phyloP scores from a whole-genome alignment of 1,140 invertebrate species.

The Trachymyrmex cornetzi region DNA sequence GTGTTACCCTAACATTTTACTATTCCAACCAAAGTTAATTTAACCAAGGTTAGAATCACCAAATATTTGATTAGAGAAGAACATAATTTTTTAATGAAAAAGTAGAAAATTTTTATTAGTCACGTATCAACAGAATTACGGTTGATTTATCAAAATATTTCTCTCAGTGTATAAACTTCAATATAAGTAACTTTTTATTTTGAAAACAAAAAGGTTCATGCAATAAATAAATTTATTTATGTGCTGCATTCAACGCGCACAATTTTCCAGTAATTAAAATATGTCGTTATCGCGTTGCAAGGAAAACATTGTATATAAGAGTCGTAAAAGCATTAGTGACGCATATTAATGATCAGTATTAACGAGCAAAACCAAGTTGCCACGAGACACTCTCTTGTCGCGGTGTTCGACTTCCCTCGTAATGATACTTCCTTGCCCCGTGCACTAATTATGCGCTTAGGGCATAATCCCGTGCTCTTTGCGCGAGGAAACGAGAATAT shows the following conservation, averaged over 20 bases:
- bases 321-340: slow-evolving; percentile 21
- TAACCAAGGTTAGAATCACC: too few relatives aligned
- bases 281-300: neutral
- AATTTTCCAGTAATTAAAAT: slow-evolving; percentile 32
- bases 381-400: slow-evolving; percentile 43
- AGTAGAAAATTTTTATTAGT: too few relatives aligned
- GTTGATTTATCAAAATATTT: too few relatives aligned
- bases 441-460: slow-evolving; percentile 59
- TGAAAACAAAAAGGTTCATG: neutral
- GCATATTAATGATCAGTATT: slow-evolving; percentile 54
- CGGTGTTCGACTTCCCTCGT: slow-evolving; percentile 50
- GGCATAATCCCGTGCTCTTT: slow-evolving; percentile 50
- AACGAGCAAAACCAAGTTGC: slow-evolving; percentile 48
- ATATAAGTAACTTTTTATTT: slow-evolving; percentile 5
- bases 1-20: too few relatives aligned
- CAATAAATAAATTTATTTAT: neutral
- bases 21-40: too few relatives aligned
- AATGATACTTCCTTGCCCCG: slow-evolving; percentile 52
- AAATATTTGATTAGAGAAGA: too few relatives aligned
- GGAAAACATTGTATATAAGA: slow-evolving; percentile 17
- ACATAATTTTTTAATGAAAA: too few relatives aligned
- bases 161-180: neutral
- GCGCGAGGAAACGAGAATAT: slow-evolving; percentile 24
- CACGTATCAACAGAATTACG: too few relatives aligned
- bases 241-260: neutral